These are phyloP conservation scores for Poecilia gillii DNA, from an alignment of 2,797 vertebrate genomes.

Conservation along the genomic window DNA sequence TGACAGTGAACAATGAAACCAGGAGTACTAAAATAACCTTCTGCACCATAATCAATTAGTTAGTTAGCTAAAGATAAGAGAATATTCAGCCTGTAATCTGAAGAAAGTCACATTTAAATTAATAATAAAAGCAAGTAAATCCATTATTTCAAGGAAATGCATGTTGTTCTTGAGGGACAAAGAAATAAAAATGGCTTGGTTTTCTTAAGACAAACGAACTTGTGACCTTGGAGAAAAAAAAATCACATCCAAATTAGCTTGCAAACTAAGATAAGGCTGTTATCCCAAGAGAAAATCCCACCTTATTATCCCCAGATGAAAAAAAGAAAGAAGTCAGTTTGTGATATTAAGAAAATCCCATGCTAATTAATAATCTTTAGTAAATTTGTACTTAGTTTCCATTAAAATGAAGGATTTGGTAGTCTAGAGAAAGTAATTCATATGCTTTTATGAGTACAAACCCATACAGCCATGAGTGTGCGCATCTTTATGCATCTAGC, in stretches of 20 bases:
- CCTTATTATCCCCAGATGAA: not conserved
- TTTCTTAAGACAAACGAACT: not conserved
- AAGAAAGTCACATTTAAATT: not conserved
- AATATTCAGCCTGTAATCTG: not conserved
- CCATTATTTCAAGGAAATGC: not conserved
- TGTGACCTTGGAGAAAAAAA: not conserved
- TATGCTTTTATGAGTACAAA: not conserved
- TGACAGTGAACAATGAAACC: not conserved
- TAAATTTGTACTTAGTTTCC: not conserved
- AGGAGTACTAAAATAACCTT: no score
- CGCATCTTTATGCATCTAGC: constrained; percentile 7
- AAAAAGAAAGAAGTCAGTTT: not conserved
- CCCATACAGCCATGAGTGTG: not conserved
- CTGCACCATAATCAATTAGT: not conserved
- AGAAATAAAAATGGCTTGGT: not conserved
- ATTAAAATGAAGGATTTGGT: not conserved
- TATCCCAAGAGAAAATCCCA: not conserved
- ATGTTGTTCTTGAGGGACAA: not conserved
- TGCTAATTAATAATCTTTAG: not conserved
- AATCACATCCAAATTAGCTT: not conserved
- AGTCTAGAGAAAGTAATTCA: not conserved
- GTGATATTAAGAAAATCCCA: not conserved
- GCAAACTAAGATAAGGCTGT: not conserved
- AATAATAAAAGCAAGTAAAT: not conserved
- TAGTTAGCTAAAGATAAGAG: not conserved